phyloP scores from a whole-genome alignment of 2,888 invertebrate genomes.

The Colostygia pectinataria region DNA sequence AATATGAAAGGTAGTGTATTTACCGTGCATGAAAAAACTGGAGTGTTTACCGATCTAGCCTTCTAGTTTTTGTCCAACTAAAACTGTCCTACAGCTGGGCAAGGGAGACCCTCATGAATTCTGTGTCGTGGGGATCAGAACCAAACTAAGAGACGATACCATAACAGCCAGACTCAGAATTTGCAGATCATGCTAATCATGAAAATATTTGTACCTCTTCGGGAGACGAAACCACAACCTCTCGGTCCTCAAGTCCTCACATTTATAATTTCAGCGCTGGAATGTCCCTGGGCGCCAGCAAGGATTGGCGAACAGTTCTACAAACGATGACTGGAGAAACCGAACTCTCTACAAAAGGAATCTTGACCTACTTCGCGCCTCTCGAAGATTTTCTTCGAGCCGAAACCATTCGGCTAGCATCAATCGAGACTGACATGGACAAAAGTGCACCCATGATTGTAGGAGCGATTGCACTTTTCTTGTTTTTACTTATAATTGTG shows the following conservation, averaged over 20 bases:
- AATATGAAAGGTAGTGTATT: too few species aligned
- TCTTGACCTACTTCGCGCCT: constrained; percentile 65
- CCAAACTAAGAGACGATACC: too few species aligned
- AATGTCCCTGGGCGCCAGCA: constrained; percentile 73
- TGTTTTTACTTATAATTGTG: constrained; percentile 63
- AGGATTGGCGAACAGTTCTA: constrained; percentile 72
- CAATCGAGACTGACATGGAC: constrained; percentile 59
- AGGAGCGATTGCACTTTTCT: constrained; percentile 60
- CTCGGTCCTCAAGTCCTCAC: neutral
- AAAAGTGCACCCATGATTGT: constrained; percentile 68
- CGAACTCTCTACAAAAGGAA: constrained; percentile 67
- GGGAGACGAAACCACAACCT: too few species aligned
- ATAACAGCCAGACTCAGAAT: too few species aligned
- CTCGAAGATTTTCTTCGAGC: constrained; percentile 56
- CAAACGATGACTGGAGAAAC: constrained; percentile 68
- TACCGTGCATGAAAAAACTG: neutral
- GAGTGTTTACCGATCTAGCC: neutral
- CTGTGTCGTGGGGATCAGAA: too few species aligned
- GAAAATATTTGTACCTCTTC: too few species aligned
- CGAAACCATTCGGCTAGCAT: constrained; percentile 56
- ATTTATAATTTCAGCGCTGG: constrained; percentile 59
- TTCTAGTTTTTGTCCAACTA: too few species aligned
- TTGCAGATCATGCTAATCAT: too few species aligned
- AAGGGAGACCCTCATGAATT: too few species aligned
- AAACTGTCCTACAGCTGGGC: too few species aligned